phyloP scores from a whole-genome alignment of 2,888 invertebrate species.

The Drosophila peninsularis region DNA sequence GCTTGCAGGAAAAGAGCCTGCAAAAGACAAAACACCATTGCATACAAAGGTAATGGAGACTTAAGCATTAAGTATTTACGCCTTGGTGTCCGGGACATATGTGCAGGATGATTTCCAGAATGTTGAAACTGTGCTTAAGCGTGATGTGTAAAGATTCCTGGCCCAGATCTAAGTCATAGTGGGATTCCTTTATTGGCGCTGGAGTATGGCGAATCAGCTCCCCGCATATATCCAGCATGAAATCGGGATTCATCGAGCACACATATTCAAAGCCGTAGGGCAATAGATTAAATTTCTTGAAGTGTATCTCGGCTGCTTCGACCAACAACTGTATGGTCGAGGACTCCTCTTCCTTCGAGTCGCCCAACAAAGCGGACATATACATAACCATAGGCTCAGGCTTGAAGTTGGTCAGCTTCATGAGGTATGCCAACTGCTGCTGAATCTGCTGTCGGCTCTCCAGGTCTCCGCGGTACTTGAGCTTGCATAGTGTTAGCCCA shows the following conservation, averaged over 20 bases:
- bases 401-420: conserved; percentile 89
- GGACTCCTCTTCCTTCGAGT: conserved; percentile 83
- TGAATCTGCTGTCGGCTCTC: conserved; percentile 87
- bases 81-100: conserved; percentile 91
- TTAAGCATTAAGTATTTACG: conserved; percentile 19
- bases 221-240: conserved; percentile 91
- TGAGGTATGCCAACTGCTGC: conserved; percentile 94
- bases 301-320: conserved; percentile 87
- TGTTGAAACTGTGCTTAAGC: conserved; percentile 87
- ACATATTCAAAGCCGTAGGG: conserved; percentile 92
- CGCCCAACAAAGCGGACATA: conserved; percentile 87
- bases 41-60: no score
- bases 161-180: conserved; percentile 68
- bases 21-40: conserved; percentile 73
- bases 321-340: conserved; percentile 87
- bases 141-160: conserved; percentile 86
- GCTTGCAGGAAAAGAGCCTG: conserved; percentile 89
- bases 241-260: conserved; percentile 92
- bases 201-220: conserved; percentile 92
- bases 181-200: conserved; percentile 85
- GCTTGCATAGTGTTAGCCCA: conserved; percentile 93
- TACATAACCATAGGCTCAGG: conserved; percentile 88
- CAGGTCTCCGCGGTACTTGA: conserved; percentile 86
- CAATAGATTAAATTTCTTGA: conserved; percentile 85
- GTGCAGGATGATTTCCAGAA: conserved; percentile 90